Base-by-base conservation (phyloP, 2,888 invertebrate genomes). In the Myopa testacea region DNA sequence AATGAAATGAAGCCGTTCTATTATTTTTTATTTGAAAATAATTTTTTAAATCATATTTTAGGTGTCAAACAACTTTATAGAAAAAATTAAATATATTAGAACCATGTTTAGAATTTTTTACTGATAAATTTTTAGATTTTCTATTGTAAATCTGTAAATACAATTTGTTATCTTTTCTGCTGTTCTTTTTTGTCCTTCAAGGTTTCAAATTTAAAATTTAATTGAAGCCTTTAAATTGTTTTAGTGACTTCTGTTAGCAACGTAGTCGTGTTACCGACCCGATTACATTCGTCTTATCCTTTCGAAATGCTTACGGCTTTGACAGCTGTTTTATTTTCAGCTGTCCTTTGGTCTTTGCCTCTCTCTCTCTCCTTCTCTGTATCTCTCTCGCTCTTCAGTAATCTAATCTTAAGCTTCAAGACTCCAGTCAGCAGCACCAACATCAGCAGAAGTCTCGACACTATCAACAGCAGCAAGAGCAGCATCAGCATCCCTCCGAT, bases 261-360 rank as follows among this genome's bases (percentile, higher is more conserved):
- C 40, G 67, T n/a, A 6, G 45, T 19, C 40, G 10, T 45, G 7
- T 40, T 68, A 19, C 10, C 26, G 45, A 37, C 63, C 5, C 26
- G 45, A 68, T 19, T 45, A 45, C 45, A 68, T 68, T 38, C 58
- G 60, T 38, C 71, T 72, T 58, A 72, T 72, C 71, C 71, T 58
- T 72, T 55, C 38, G 19, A 40, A 72, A 69, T 38, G 58, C 71
- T 58, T 38, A 45, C 1, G 55, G 71, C 71, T 58, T n/a, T 72
- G 71, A 72, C 71, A 72, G 58, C 71, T 72, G 71, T 60, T 72
- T 72, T 60, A 60, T 16, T 60, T 72, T n/a, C 37, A 40, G 12
- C 38, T 45, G 3, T 45, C n/a, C 45, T 26, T 68, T 26, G 26
- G 26, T 7, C 45, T 19, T 19, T 4, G 5, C 26, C 19, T 19